These are phyloP conservation scores for Tinamus major DNA, from an alignment of 2,797 vertebrate species.

Conservation along the genomic window DNA sequence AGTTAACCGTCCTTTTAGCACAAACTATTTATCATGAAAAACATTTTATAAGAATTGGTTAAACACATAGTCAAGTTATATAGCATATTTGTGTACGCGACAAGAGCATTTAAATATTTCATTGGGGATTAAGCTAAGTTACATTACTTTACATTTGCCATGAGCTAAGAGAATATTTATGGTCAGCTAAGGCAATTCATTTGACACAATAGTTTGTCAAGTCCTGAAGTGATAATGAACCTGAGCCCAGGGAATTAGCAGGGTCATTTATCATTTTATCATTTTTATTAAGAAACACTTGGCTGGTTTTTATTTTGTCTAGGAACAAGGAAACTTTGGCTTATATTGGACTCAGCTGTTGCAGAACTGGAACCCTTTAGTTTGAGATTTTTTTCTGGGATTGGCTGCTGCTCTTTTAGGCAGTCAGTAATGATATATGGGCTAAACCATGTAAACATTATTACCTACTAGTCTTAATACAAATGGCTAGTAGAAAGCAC, in stretches of 20 bases:
- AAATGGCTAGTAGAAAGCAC: background rate
- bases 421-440: background rate
- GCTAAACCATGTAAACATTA: background rate
- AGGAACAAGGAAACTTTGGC: background rate
- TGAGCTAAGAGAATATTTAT: background rate
- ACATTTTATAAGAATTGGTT: background rate
- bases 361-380: background rate
- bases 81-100: background rate
- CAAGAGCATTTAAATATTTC: background rate
- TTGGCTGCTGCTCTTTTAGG: background rate
- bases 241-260: background rate
- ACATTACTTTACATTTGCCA: background rate
- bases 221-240: background rate
- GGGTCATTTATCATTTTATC: background rate
- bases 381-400: background rate
- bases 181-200: background rate
- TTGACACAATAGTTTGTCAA: background rate
- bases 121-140: background rate
- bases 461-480: background rate
- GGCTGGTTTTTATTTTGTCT: background rate
- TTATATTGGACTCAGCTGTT: background rate
- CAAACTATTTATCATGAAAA: background rate
- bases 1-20: conserved; percentile 5
- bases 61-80: background rate
- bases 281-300: background rate